Base-by-base conservation (phyloP, 2,797 vertebrate species). In the Anas acuta region DNA sequence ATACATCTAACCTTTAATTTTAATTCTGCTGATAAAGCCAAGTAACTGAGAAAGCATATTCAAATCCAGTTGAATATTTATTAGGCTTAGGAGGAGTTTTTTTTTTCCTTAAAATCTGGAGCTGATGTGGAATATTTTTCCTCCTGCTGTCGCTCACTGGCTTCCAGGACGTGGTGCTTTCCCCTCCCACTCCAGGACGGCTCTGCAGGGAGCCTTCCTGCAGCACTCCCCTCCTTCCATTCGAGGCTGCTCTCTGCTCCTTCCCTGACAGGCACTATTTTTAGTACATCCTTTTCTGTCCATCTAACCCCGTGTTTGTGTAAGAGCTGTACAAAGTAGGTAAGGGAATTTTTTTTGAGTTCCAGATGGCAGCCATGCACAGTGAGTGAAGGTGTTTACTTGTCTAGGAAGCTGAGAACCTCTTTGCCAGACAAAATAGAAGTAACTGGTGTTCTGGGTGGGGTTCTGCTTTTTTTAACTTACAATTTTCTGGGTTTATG, bases 201-300 rank as follows among this genome's bases (percentile, higher is more conserved):
- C 72, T 81, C 77, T 91, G 85, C 70, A 57, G 83, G 87, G 45
- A 89, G 78, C 41, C 67, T 89, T 95, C 92, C 78, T 75, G 78
- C 72, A 72, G 72, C 82, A 54, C 45, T 94, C 69, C 69, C n/a
- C 51, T 90, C 18, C 1, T 92, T 95, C 91, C 69, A 45, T 87
- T 64, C 12, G 28, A 84, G 88, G 83, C 95, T 93, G 57, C 53
- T 89, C 47, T 85, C 82, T 91, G 69, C 77, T 90, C 19, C 85
- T 81, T 92, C 74, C 77, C 86, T 80, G 74, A 54, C 11, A 0
- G 87, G 18, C 57, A 23, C 90, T 96, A 96, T 94, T 95, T 95
- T 96, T 97, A 95, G 95, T 83, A 87, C 78, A 93, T 96, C 94
- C 88, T 93, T 94, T 93, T 96, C 95, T 93, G 93, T 96, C 93